Evolutionary conservation across 1,140 invertebrate species (phyloP).

Genomic region (Calephelis virginiensis): DNA sequence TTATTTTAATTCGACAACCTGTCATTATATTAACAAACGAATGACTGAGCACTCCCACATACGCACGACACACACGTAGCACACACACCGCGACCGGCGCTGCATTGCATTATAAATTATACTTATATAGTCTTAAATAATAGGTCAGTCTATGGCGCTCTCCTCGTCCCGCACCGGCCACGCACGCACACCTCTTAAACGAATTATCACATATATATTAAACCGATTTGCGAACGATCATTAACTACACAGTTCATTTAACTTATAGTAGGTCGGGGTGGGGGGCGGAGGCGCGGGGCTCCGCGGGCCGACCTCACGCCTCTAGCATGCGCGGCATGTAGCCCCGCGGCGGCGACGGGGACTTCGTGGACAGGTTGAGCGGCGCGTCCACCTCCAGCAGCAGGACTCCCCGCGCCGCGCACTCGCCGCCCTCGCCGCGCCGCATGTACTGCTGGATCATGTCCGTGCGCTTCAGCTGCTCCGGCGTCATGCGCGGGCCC

Average conservation of each 20-base stretch:
- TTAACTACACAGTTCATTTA: conserved; percentile 72
- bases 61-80: conserved; percentile 75
- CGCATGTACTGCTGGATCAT: conserved; percentile 94
- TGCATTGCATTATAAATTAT: conserved; percentile 77
- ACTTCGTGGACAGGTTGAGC: conserved; percentile 92
- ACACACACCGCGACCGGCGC: conserved; percentile 75
- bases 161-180: conserved; percentile 76
- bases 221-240: conserved; percentile 77
- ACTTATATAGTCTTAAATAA: conserved; percentile 78
- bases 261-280: conserved; percentile 75
- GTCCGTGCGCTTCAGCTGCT: conserved; percentile 92
- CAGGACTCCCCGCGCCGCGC: conserved; percentile 80
- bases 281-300: conserved; percentile 70
- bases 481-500: conserved; percentile 91
- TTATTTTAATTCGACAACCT: conserved; percentile 78
- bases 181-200: conserved; percentile 75
- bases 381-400: conserved; percentile 90
- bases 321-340: conserved; percentile 80
- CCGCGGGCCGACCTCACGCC: conserved; percentile 78
- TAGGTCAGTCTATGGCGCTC: conserved; percentile 77
- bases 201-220: conserved; percentile 79
- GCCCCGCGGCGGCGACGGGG: conserved; percentile 83
- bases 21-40: conserved; percentile 78
- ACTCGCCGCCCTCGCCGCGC: conserved; percentile 80
- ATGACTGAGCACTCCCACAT: conserved; percentile 77